phyloP scores from a whole-genome alignment of 2,113 vertebrate genomes.

The Phoenicopterus ruber region DNA sequence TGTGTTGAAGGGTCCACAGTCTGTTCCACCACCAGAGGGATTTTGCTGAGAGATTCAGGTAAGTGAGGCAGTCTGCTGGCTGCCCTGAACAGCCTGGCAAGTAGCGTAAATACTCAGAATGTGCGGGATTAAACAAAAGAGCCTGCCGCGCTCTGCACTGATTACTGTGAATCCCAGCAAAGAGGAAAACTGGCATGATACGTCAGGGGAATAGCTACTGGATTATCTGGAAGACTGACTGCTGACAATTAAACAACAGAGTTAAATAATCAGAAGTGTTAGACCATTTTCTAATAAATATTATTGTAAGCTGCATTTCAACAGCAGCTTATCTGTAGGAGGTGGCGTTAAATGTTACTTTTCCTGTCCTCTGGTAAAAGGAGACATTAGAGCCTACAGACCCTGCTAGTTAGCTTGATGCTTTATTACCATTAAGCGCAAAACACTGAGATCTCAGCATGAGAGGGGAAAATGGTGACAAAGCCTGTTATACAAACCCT shows the following conservation, averaged over 20 bases:
- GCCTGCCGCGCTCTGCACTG: not conserved
- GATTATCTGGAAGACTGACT: slow-evolving; percentile 44
- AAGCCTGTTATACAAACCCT: not conserved
- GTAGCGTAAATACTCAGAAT: not conserved
- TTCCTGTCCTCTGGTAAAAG: not conserved
- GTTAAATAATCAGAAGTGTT: not conserved
- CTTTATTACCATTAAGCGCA: slow-evolving; percentile 19
- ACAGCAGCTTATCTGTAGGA: not conserved
- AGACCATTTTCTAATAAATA: slow-evolving; percentile 26
- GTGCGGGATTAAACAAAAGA: not conserved
- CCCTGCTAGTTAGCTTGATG: slow-evolving; percentile 17
- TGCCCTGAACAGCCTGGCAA: not conserved
- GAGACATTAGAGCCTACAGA: not conserved
- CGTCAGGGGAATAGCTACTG: not conserved
- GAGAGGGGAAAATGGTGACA: not conserved
- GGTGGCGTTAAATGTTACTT: slow-evolving; percentile 3
- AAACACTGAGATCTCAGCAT: not conserved
- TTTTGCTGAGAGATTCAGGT: not conserved
- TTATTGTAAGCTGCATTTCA: not conserved
- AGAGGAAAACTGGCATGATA: not conserved
- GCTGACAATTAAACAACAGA: slow-evolving; percentile 10
- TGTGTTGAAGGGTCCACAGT: not conserved
- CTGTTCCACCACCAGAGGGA: no score
- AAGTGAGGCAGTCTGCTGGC: no score
- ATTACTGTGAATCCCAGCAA: not conserved